Evolutionary conservation across 2,888 invertebrate genomes (phyloP).

Genomic region (Frankliniella intonsa): DNA sequence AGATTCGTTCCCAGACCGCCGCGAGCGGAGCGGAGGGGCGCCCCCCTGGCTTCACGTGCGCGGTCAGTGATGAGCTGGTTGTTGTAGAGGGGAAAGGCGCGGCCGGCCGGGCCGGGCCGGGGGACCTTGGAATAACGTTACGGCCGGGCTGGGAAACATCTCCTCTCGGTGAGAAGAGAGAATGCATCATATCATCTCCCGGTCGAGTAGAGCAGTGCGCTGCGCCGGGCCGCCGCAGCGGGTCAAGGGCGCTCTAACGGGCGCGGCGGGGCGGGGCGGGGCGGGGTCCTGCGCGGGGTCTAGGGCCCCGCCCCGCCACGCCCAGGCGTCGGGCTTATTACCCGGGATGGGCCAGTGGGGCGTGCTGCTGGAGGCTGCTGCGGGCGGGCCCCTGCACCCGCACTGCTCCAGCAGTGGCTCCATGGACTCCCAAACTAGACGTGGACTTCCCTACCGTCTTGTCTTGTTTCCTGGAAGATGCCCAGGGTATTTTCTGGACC

Average conservation of each 20-base stretch:
- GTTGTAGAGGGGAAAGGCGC: not conserved
- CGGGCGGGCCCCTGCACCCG: no score
- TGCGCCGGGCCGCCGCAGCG: not conserved
- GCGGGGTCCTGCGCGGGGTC: not conserved
- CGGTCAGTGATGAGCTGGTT: not conserved
- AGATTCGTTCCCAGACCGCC: no score
- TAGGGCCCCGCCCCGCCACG: not conserved
- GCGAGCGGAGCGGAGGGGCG: no score
- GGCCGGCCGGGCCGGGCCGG: no score
- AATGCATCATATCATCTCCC: slow-evolving; percentile 15
- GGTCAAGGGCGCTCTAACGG: not conserved
- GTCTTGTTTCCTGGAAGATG: no score
- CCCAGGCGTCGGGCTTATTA: not conserved
- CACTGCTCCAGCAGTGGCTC: no score
- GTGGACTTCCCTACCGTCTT: no score
- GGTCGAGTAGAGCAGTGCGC: not conserved
- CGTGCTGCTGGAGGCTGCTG: no score
- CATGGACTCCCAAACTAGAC: no score
- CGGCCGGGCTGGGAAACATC: not conserved
- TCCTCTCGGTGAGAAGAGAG: not conserved
- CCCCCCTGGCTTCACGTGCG: no score
- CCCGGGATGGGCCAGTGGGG: no score
- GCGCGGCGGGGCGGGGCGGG: not conserved
- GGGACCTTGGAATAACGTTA: no score
- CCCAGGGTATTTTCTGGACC: not conserved